A percentile compares a stretch with the other conserved stretches of the same genome.
phyloP scores from a whole-genome alignment of 2,888 invertebrate species.

The Magallana nippona region DNA sequence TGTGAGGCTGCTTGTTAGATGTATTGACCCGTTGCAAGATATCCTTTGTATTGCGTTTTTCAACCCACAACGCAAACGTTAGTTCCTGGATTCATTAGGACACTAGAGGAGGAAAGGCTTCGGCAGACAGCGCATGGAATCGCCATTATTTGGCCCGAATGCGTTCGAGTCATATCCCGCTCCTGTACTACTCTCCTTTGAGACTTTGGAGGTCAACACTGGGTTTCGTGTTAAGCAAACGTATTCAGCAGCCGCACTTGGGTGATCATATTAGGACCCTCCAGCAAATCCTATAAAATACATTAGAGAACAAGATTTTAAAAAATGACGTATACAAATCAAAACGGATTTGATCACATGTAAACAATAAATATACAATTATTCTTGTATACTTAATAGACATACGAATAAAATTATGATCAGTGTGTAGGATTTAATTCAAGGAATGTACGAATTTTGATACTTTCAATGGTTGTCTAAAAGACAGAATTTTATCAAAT shows the following conservation, averaged over 20 bases:
- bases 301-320: neutral
- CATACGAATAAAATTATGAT: too few species aligned
- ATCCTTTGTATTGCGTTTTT: slow-evolving; percentile 56
- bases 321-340: too few species aligned
- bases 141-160: slow-evolving; percentile 26
- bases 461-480: too few species aligned
- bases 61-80: slow-evolving; percentile 55
- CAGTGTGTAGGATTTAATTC: too few species aligned
- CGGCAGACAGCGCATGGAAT: slow-evolving; percentile 60
- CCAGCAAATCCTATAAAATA: slow-evolving; percentile 43
- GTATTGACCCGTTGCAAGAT: slow-evolving; percentile 51
- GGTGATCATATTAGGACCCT: slow-evolving; percentile 1
- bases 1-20: slow-evolving; percentile 32
- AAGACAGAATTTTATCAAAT: too few species aligned
- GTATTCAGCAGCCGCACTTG: slow-evolving; percentile 48
- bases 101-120: slow-evolving; percentile 28
- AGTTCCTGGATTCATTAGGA: slow-evolving; percentile 56
- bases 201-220: slow-evolving; percentile 28
- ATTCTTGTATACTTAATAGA: too few species aligned
- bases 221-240: slow-evolving; percentile 53
- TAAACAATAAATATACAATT: too few species aligned
- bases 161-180: slow-evolving; percentile 47
- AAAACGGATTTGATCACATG: too few species aligned
- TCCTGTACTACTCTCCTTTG: too few species aligned
- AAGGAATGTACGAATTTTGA: too few species aligned